Percentiles rank a stretch among this genome's conserved stretches.
Conservation (phyloP, 2,797 vertebrate genomes). For the Acanthis flammea region DNA sequence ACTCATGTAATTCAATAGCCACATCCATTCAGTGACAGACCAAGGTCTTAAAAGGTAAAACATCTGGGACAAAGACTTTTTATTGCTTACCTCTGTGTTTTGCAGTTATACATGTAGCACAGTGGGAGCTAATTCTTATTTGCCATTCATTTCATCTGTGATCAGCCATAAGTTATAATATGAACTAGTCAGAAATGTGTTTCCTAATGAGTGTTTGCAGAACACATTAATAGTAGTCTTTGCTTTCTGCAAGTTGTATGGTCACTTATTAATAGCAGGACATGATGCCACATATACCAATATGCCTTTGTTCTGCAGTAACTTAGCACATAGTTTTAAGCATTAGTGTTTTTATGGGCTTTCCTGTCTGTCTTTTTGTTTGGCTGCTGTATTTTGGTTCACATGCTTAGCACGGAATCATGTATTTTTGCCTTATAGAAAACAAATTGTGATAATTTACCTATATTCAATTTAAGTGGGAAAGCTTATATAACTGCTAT, state of each 20-base stretch:
- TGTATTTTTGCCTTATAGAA: not conserved
- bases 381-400: not conserved
- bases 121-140: not conserved
- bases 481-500: not conserved
- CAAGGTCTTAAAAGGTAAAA: not conserved
- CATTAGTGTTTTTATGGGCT: not conserved
- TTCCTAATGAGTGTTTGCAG: slow-evolving; percentile 16
- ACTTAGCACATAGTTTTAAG: not conserved
- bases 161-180: not conserved
- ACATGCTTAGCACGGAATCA: not conserved
- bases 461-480: not conserved
- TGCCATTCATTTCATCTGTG: not conserved
- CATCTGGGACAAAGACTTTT: not conserved
- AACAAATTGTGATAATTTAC: not conserved
- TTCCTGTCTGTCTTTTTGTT: not conserved
- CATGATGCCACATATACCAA: not conserved
- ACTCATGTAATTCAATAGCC: not conserved
- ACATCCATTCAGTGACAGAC: not conserved
- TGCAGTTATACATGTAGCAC: not conserved
- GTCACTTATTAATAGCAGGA: not conserved
- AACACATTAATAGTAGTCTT: not conserved
- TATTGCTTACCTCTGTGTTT: not conserved
- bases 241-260: not conserved
- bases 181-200: not conserved
- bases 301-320: not conserved